These are phyloP conservation scores for Sebastes vulpes DNA, from an alignment of 2,797 vertebrate genomes.

Conservation along the genomic window DNA sequence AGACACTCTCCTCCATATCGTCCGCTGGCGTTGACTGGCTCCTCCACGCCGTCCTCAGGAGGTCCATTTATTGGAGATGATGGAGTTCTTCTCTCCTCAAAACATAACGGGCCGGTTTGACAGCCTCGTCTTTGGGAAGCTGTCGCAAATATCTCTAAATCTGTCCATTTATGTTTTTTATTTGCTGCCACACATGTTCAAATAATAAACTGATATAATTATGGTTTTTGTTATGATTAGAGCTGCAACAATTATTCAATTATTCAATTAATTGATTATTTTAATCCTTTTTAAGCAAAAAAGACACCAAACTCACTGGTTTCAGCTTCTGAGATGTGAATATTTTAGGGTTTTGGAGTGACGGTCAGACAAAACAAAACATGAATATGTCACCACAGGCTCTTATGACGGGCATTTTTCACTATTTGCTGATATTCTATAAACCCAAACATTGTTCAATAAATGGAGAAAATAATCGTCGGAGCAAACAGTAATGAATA, in stretches of 20 bases:
- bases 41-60: not conserved
- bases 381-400: not conserved
- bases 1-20: constrained; percentile 34
- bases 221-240: not conserved
- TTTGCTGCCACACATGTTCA: not conserved
- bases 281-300: not conserved
- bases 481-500: no score
- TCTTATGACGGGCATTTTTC: not conserved
- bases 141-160: not conserved
- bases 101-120: not conserved
- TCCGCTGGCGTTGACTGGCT: not conserved
- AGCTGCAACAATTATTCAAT: not conserved
- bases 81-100: not conserved
- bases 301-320: not conserved
- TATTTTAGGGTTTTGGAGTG: accelerated
- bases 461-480: no score
- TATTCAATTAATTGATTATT: not conserved
- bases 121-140: not conserved
- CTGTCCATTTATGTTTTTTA: not conserved
- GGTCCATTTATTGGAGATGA: constrained; percentile 5
- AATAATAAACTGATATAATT: not conserved
- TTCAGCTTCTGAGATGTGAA: not conserved
- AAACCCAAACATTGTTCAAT: no score
- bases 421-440: not conserved
- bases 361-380: not conserved